Evolutionary conservation across 1,140 invertebrate genomes (phyloP).

Genomic region (Aporrectodea caliginosa): DNA sequence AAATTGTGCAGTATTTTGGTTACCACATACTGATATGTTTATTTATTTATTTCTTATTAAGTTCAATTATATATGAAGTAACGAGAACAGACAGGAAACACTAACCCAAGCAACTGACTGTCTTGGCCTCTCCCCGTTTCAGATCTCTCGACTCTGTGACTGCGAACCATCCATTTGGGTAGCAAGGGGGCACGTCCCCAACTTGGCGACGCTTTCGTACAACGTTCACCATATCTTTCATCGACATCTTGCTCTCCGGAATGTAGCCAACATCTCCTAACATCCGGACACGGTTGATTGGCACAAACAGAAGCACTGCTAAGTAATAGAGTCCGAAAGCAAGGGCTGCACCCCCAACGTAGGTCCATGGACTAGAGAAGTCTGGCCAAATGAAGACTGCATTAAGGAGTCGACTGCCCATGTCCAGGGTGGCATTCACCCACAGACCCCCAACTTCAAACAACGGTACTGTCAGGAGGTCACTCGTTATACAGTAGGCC

Average conservation of each 20-base stretch:
- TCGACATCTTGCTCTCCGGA: conserved; percentile 37
- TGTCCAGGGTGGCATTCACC: not conserved
- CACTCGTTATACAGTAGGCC: too few relatives aligned
- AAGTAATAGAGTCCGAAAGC: not conserved
- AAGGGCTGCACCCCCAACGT: not conserved
- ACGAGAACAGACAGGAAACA: too few relatives aligned
- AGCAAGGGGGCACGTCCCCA: conserved; percentile 64
- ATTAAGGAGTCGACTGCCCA: not conserved
- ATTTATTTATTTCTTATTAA: too few relatives aligned
- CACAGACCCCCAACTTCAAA: not conserved
- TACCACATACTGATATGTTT: too few relatives aligned
- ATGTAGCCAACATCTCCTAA: conserved; percentile 58
- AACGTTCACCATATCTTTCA: conserved; percentile 50
- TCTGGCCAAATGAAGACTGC: not conserved
- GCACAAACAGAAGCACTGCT: conserved; percentile 30
- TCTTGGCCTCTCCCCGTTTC: conserved; percentile 61
- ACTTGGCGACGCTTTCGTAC: conserved; percentile 58
- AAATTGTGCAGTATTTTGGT: too few relatives aligned
- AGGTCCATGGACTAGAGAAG: not conserved
- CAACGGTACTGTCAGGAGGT: not conserved
- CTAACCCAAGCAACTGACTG: conserved; percentile 68
- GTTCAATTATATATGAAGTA: too few relatives aligned
- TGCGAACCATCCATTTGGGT: conserved; percentile 85
- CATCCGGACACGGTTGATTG: conserved; percentile 44
- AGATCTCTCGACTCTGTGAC: conserved; percentile 69